phyloP scores from a whole-genome alignment of 2,113 vertebrate species.

The Scortum barcoo region DNA sequence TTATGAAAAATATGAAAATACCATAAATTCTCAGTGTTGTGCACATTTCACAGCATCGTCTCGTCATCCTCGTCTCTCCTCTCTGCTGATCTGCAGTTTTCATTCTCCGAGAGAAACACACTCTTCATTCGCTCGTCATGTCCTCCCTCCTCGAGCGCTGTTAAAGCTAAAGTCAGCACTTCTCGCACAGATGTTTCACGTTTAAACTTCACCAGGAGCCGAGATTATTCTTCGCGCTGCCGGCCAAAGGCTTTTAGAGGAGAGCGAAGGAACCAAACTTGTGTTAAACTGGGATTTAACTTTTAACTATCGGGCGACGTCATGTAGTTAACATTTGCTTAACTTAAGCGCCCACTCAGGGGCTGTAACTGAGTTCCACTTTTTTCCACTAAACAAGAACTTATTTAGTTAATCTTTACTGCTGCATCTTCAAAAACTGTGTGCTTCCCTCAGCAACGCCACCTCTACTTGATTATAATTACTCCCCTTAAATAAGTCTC shows the following conservation, averaged over 20 bases:
- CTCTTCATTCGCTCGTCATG: not conserved
- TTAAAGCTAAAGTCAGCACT: not conserved
- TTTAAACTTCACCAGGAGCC: not conserved
- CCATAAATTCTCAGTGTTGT: not conserved
- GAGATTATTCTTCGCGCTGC: not conserved
- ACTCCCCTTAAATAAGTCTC: slow-evolving; percentile 22
- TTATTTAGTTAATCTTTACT: not conserved
- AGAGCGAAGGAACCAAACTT: not conserved
- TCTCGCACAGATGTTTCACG: not conserved
- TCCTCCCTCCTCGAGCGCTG: not conserved
- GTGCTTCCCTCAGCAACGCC: slow-evolving; percentile 3
- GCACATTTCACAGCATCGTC: not conserved
- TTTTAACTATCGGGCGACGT: not conserved
- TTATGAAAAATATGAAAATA: not conserved
- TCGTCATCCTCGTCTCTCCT: not conserved
- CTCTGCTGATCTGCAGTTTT: not conserved
- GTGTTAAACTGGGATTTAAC: not conserved
- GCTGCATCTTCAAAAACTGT: not conserved
- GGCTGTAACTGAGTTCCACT: not conserved
- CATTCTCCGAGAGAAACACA: not conserved
- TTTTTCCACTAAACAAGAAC: not conserved
- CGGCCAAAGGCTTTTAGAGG: not conserved
- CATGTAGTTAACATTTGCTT: not conserved
- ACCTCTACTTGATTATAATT: slow-evolving; percentile 26
- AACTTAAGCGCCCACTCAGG: too few relatives aligned